Base-by-base conservation (phyloP, 2,113 vertebrate genomes). In the Mormyrus lacerda region DNA sequence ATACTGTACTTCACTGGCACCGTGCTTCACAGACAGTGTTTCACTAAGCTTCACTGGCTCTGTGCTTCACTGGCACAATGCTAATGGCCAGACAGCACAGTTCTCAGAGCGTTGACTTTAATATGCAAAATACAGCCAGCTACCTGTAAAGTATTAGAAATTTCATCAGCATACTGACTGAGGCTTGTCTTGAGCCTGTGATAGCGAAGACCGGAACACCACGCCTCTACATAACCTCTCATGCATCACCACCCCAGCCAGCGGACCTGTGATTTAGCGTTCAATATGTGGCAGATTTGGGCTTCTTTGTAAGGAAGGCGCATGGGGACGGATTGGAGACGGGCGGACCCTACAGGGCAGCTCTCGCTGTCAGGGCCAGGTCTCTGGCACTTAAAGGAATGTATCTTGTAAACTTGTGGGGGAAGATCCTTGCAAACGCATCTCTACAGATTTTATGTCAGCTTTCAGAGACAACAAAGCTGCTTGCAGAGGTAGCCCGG, bases 401-500 rank as follows among this genome's bases (percentile, higher is more conserved):
- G 90, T 92, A 89, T 92, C 93, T 92, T 92, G 90, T 92, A 93
- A 94, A 94, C 91, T 86, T 90, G 90, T 93, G 31, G 84, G 90
- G 90, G 89, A 91, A 24, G 90, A 91, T 94, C 93, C 93, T 92
- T 90, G 89, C 91, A 91, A 89, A 55, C 83, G 92, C 93, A 93
- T 95, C 93, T 94, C 92, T 91, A 27, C 89, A 93, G 92, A 93
- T 94, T 93, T 93, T 91, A 90, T 94, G 91, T 94, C 92, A 94
- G 93, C 94, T 95, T 92, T 92, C 93, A 91, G 92, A 95, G 91
- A 92, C 90, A 95, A 85, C 93, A 94, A 93, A 93, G 91, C 91
- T 92, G 90, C 91, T 85, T 4, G 85, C 85, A 85, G 90, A 91
- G 91, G 87, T 89, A 94, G 91, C 94, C 94, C 90, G 89, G 91